Percentiles rank a stretch among this genome's conserved stretches.
phyloP scores from a whole-genome alignment of 2,797 vertebrate genomes.

The Odontamblyopus lacepedii region DNA sequence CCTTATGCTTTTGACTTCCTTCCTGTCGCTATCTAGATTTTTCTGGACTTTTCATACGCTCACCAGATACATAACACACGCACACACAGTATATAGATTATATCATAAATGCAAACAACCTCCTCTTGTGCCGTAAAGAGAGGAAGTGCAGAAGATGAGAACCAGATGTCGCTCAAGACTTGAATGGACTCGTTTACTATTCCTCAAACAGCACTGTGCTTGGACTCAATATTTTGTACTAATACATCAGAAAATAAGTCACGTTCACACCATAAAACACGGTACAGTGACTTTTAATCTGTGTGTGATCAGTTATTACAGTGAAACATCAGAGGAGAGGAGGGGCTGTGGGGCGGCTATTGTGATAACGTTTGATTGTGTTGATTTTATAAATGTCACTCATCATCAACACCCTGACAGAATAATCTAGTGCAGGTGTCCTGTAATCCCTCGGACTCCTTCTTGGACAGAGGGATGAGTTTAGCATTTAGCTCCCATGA shows the following conservation, averaged over 20 bases:
- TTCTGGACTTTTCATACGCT: conserved; percentile 29
- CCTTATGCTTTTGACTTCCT: background rate
- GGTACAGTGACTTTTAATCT: background rate
- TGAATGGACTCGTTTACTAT: conserved; percentile 26
- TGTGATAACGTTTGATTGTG: conserved; percentile 59
- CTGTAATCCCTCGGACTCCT: conserved; percentile 29
- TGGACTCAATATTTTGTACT: conserved; percentile 2
- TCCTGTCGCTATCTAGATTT: conserved; percentile 10
- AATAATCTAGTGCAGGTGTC: conserved; percentile 65
- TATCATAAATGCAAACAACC: conserved; percentile 50
- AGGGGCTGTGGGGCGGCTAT: conserved; percentile 43
- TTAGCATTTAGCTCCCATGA: conserved; percentile 41
- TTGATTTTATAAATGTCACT: conserved; percentile 55
- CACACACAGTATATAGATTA: conserved; percentile 40
- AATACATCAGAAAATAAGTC: conserved; percentile 7
- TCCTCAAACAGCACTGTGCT: conserved; percentile 30
- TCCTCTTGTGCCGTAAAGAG: conserved; percentile 52
- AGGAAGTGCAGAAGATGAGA: conserved; percentile 59
- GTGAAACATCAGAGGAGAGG: conserved; percentile 6
- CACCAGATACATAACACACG: conserved; percentile 39
- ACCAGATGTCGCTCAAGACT: conserved; percentile 65
- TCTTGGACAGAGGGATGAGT: conserved; percentile 24
- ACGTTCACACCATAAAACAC: background rate
- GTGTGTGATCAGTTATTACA: background rate
- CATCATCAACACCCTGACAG: conserved; percentile 56